Evolutionary conservation across 1,140 invertebrate species (phyloP).

Genomic region (Hylaeus anthracinus): DNA sequence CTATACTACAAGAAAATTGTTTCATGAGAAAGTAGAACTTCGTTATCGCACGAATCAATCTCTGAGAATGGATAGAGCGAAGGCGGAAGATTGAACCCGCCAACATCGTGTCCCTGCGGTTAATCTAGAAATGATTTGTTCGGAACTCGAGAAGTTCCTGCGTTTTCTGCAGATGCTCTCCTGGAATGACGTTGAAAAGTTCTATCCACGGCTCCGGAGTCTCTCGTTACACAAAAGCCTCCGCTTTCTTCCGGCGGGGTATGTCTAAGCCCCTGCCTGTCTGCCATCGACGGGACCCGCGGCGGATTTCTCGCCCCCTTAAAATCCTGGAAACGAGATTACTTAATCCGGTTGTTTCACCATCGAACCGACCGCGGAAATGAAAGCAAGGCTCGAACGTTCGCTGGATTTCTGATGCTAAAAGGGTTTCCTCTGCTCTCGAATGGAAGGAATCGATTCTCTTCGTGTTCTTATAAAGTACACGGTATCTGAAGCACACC

Average conservation of each 20-base stretch:
- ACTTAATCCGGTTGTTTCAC: slow-evolving; percentile 72
- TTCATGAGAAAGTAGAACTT: slow-evolving; percentile 40
- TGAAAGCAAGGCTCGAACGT: slow-evolving; percentile 53
- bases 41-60: slow-evolving; percentile 39
- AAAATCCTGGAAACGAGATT: slow-evolving; percentile 69
- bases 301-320: slow-evolving; percentile 42
- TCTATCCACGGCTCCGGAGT: slow-evolving; percentile 17
- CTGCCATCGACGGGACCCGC: slow-evolving; percentile 27
- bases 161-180: slow-evolving; percentile 17
- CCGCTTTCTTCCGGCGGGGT: slow-evolving; percentile 18
- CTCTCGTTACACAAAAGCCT: slow-evolving; percentile 40
- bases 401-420: slow-evolving; percentile 1
- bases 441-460: no score
- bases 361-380: slow-evolving; percentile 70
- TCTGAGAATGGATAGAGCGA: background rate
- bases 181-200: slow-evolving; percentile 38
- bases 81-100: slow-evolving; percentile 45
- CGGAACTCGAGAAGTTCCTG: slow-evolving; percentile 19
- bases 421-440: background rate
- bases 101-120: slow-evolving; percentile 32
- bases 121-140: slow-evolving; percentile 53
- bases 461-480: no score
- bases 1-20: no score
- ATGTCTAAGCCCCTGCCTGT: slow-evolving; percentile 11
- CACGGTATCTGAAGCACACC: no score